Evolutionary conservation across 2,888 invertebrate species (phyloP).

Genomic region (Dolichopus griseipennis): DNA sequence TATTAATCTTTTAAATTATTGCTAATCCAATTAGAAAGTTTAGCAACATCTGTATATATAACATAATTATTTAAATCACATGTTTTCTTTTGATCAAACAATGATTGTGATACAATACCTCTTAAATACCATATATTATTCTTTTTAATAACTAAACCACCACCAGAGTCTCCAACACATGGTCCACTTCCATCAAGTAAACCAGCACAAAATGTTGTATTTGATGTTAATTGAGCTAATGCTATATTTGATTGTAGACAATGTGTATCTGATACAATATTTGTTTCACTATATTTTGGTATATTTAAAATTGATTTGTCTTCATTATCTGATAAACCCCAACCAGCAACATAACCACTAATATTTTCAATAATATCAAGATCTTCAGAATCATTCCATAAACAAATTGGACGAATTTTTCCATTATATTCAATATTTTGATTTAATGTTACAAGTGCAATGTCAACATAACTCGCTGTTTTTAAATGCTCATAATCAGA

Average conservation of each 20-base stretch:
- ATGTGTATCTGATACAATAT: slow-evolving; percentile 45
- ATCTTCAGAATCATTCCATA: slow-evolving; percentile 10
- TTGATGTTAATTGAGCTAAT: slow-evolving; percentile 26
- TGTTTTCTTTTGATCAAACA: slow-evolving; percentile 33
- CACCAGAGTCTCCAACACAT: slow-evolving; percentile 41
- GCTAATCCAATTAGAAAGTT: not conserved
- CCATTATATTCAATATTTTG: not conserved
- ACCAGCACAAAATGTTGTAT: slow-evolving; percentile 37
- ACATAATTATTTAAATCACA: not conserved
- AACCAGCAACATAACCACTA: slow-evolving; percentile 44
- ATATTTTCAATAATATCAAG: not conserved
- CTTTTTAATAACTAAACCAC: not conserved
- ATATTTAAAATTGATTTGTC: slow-evolving; percentile 27
- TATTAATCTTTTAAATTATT: not conserved
- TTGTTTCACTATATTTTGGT: slow-evolving; percentile 43
- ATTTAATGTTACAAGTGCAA: slow-evolving; percentile 44
- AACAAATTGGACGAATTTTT: not conserved
- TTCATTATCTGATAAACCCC: slow-evolving; percentile 44
- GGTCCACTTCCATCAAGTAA: slow-evolving; percentile 36
- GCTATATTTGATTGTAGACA: slow-evolving; percentile 44
- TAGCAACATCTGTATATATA: not conserved
- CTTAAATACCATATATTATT: not conserved
- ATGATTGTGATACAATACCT: slow-evolving; percentile 42
- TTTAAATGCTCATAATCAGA: slow-evolving; percentile 42
- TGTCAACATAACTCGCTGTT: slow-evolving; percentile 46